Base-by-base conservation (phyloP, 2,888 invertebrate species). In the Panopea generosa region DNA sequence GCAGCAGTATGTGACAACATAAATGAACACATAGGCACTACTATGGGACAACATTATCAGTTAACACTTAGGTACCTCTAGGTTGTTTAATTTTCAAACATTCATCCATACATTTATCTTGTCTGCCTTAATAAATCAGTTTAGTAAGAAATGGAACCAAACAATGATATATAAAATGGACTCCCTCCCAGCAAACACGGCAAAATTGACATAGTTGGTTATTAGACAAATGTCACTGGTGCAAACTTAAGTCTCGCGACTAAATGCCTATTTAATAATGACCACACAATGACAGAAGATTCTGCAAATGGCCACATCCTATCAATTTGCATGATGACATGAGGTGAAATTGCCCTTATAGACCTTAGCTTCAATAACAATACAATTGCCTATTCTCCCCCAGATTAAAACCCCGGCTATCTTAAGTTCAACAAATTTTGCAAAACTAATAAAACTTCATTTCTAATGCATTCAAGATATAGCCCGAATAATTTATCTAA, bases 361-460 rank as follows among this genome's bases (percentile, higher is more conserved):
- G 72, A 73, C 72, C 72, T 73, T 55, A 47, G 40, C 47, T 24
- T 16, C 49, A 40, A 55, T 53, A 53, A 66, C 72, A 66, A 76
- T 65, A 76, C 67, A 40, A 27, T 38, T 29, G 27, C 50, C 72
- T 62, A 56, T 71, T 77, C 56, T 68, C 67, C 59, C 18, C 6
- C 27, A 33, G 27, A 67, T 62, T 69, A 60, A 74, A 70, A 61
- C 52, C 63, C 50, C 59, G 62, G 55, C 63, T 63, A 57, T 53
- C 47, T 53, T 70, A 77, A 67, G 77, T 76, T 80, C 77, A 76
- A 70, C 70, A 72, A 73, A 73, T 77, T 80, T 80, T 77, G 77
- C 76, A 68, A 80, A 80, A 80, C 80, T 80, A 80, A 80, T 80
- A 80, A 80, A 80, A 80, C 73, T 74, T 80, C 76, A 80, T 80